Evolutionary conservation across 2,113 vertebrate species (phyloP).

Genomic region (Nymphicus hollandicus): DNA sequence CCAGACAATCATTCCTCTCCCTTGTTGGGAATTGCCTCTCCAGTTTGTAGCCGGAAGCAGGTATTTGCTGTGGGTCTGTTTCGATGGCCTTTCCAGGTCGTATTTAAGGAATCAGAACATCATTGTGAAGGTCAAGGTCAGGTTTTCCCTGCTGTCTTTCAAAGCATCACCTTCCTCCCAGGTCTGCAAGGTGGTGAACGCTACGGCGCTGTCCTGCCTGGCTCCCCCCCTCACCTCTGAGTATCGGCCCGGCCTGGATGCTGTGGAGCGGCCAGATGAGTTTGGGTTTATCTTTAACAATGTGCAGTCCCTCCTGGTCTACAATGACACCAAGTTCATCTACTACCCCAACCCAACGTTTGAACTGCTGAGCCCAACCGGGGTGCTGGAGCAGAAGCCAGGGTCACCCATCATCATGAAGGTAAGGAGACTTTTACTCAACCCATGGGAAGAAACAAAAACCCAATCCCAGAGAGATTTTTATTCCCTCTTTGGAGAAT

Average conservation of each 20-base stretch:
- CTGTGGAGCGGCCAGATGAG: slow-evolving; percentile 90
- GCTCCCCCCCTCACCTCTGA: slow-evolving; percentile 86
- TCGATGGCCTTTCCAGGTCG: not conserved
- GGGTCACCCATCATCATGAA: slow-evolving; percentile 97
- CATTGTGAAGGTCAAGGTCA: rapidly evolving
- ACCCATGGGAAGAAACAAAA: not conserved
- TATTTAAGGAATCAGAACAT: not conserved
- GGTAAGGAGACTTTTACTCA: slow-evolving; percentile 67
- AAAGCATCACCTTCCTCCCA: not conserved
- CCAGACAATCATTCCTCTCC: not conserved
- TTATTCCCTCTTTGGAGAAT: rapidly evolving
- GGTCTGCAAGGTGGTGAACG: slow-evolving; percentile 90
- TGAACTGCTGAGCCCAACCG: slow-evolving; percentile 86
- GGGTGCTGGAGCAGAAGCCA: slow-evolving; percentile 93
- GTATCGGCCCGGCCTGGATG: slow-evolving; percentile 83
- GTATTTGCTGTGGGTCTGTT: not conserved
- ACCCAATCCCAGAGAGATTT: not conserved
- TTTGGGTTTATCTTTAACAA: slow-evolving; percentile 98
- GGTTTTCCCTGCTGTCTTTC: rapidly evolving
- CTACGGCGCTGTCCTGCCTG: slow-evolving; percentile 87
- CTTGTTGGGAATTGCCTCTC: not conserved
- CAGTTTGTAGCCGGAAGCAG: not conserved
- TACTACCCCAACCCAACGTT: slow-evolving; percentile 97
- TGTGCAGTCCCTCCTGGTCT: slow-evolving; percentile 90
- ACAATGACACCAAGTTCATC: slow-evolving; percentile 96